Evolutionary conservation across 2,888 invertebrate genomes (phyloP).

Genomic region (Drosophila acutilabella): DNA sequence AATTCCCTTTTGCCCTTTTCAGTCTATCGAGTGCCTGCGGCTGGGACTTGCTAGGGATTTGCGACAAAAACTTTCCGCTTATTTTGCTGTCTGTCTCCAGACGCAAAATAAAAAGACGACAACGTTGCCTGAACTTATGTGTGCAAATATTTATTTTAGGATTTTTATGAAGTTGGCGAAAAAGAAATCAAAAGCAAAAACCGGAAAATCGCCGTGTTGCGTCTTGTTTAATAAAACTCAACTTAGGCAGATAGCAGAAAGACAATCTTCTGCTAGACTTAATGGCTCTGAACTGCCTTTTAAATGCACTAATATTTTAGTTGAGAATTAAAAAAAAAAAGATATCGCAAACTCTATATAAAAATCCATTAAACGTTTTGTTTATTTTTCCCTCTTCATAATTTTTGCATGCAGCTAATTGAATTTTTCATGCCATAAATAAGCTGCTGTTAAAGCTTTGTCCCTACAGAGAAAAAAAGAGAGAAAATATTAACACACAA

Average conservation of each 20-base stretch:
- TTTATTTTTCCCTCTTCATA: conserved; percentile 30
- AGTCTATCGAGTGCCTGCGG: conserved; percentile 46
- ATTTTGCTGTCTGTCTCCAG: conserved; percentile 61
- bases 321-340: conserved; percentile 1
- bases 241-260: conserved; percentile 20
- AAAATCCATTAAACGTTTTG: conserved; percentile 62
- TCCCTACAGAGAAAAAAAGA: conserved; percentile 4
- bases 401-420: conserved; percentile 52
- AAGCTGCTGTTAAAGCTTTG: conserved; percentile 27
- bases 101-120: conserved; percentile 7
- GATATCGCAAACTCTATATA: conserved; percentile 9
- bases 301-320: conserved; percentile 27
- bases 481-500: conserved; percentile 7
- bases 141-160: conserved; percentile 74
- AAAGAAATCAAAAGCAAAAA: conserved; percentile 41
- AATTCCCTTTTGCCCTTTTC: conserved; percentile 59
- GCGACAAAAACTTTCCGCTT: conserved; percentile 62
- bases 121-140: conserved; percentile 51
- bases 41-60: conserved; percentile 51
- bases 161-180: conserved; percentile 63
- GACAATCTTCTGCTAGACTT: conserved; percentile 12
- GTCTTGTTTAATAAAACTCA: conserved; percentile 59
- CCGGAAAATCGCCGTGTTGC: conserved; percentile 54
- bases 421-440: conserved; percentile 54
- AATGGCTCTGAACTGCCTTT: conserved; percentile 7